Conservation (phyloP, 2,113 vertebrate genomes). For the Gorilla gorilla region DNA sequence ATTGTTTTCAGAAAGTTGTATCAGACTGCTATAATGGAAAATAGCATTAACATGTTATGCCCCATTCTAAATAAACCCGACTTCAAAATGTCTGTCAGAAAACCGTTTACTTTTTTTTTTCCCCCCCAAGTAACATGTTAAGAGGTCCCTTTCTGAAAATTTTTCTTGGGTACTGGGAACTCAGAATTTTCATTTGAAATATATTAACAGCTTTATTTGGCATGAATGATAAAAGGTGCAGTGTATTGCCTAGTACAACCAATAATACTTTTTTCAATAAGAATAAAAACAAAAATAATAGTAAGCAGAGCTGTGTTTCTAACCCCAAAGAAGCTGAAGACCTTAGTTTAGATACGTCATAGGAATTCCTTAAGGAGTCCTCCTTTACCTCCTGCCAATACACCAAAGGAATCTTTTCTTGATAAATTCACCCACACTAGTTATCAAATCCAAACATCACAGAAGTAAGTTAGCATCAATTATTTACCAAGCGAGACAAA, state of each 20-base stretch:
- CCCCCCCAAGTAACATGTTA: background rate
- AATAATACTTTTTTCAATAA: background rate
- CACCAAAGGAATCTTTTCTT: background rate
- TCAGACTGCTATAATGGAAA: constrained; percentile 6
- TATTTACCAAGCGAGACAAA: constrained; percentile 37
- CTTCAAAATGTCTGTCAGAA: background rate
- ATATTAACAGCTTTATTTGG: background rate
- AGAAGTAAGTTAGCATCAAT: background rate
- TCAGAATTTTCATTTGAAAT: constrained; percentile 13
- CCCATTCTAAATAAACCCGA: constrained; percentile 24
- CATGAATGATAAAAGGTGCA: background rate
- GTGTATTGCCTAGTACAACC: background rate
- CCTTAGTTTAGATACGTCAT: background rate
- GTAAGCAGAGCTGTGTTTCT: background rate
- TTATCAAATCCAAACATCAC: constrained; percentile 34
- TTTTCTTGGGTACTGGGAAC: background rate
- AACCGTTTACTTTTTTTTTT: background rate
- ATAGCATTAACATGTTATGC: background rate
- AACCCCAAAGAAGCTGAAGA: background rate
- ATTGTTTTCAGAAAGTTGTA: constrained; percentile 32
- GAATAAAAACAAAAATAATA: background rate
- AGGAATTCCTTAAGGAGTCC: constrained; percentile 39
- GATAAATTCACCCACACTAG: background rate
- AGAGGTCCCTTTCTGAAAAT: background rate
- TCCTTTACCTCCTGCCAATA: background rate